Evolutionary conservation across 2,888 invertebrate species (phyloP).

Genomic region (Drosophila nr. fundita): DNA sequence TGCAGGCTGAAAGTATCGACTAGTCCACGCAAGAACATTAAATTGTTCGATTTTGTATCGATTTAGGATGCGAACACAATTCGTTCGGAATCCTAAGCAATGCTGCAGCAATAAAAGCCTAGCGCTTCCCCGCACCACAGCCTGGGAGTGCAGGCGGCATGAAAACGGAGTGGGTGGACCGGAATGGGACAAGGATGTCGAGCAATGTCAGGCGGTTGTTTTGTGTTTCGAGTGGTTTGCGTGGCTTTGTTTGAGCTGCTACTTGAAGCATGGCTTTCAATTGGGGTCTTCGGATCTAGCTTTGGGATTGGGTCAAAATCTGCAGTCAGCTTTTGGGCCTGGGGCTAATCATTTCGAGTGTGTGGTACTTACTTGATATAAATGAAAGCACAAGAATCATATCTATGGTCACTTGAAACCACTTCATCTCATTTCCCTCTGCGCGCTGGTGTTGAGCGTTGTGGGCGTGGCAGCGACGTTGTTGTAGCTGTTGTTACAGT

Average conservation of each 20-base stretch:
- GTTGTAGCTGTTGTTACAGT: conserved; percentile 56
- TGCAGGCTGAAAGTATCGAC: neutral
- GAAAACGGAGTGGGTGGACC: neutral
- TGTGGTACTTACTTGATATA: conserved; percentile 84
- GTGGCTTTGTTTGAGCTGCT: conserved; percentile 64
- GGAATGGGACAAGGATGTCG: conserved; percentile 32
- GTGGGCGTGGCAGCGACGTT: conserved; percentile 61
- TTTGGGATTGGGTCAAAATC: conserved; percentile 54
- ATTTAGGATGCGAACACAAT: conserved; percentile 27
- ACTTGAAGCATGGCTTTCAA: conserved; percentile 42
- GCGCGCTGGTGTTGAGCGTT: conserved; percentile 71
- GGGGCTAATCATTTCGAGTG: conserved; percentile 57
- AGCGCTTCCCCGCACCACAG: conserved; percentile 4
- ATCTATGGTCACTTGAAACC: conserved; percentile 85
- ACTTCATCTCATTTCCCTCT: conserved; percentile 86
- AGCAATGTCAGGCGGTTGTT: conserved; percentile 72
- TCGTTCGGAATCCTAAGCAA: conserved; percentile 50
- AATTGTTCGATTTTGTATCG: conserved; percentile 3
- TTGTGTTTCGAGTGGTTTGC: conserved; percentile 55
- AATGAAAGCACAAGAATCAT: conserved; percentile 85
- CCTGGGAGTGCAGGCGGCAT: neutral
- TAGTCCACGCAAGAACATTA: neutral
- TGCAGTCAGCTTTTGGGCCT: neutral
- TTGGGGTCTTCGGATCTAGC: conserved; percentile 21
- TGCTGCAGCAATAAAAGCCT: conserved; percentile 56